These are phyloP conservation scores for Baryphthengus martii DNA, from an alignment of 2,113 vertebrate species.

Conservation along the genomic window DNA sequence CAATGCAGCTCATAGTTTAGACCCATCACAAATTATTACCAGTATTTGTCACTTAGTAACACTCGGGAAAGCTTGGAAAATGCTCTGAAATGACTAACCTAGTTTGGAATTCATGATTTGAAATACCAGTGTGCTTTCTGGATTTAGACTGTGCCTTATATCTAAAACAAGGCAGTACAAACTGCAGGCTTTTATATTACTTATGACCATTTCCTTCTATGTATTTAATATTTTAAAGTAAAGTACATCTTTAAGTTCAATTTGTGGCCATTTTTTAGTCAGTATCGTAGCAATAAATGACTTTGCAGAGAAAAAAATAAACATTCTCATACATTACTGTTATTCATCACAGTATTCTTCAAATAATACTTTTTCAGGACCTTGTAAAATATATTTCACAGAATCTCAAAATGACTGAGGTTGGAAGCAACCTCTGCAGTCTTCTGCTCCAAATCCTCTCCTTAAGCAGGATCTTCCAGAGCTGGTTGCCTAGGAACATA, in stretches of 20 bases:
- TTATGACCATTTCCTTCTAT: background rate
- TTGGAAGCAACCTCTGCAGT: background rate
- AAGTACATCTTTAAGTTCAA: background rate
- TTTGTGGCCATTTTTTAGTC: background rate
- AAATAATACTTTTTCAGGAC: background rate
- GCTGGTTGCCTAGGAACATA: fast-evolving
- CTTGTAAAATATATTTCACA: background rate
- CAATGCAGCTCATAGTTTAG: background rate
- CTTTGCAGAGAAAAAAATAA: background rate
- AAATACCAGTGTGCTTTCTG: background rate
- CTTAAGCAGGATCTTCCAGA: background rate
- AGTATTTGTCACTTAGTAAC: background rate
- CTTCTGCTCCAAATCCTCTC: background rate
- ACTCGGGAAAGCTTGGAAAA: background rate
- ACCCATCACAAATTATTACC: background rate
- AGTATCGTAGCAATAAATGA: background rate
- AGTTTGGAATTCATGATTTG: background rate
- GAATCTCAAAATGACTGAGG: background rate
- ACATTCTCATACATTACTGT: background rate
- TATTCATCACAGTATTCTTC: background rate
- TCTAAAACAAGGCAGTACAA: background rate
- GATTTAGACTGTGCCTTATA: background rate
- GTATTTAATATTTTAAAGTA: background rate
- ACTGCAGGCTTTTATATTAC: background rate
- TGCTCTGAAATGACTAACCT: background rate